phyloP scores from a whole-genome alignment of 2,797 vertebrate genomes.

The Lepus townsendii region DNA sequence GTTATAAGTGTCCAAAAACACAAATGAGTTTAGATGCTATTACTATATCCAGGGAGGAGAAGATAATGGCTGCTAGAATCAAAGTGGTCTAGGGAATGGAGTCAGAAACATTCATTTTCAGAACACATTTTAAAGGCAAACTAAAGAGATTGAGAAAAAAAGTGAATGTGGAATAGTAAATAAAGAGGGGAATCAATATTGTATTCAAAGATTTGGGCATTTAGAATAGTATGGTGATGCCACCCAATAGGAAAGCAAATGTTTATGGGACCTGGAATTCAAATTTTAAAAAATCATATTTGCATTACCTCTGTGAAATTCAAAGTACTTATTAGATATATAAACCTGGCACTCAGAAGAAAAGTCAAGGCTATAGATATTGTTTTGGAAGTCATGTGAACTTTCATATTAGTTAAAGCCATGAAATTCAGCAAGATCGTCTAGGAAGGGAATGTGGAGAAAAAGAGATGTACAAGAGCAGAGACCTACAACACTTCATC shows the following conservation, averaged over 20 bases:
- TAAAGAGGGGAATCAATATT: not conserved
- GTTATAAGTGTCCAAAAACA: not conserved
- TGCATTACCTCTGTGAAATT: not conserved
- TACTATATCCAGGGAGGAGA: not conserved
- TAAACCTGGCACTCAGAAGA: not conserved
- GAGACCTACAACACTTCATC: not conserved
- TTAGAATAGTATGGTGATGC: not conserved
- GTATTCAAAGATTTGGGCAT: not conserved
- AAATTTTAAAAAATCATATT: constrained; percentile 36
- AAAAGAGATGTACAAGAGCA: not conserved
- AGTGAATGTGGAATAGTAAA: not conserved
- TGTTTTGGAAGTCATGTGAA: not conserved
- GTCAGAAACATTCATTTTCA: not conserved
- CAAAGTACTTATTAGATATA: not conserved
- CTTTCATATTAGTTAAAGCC: not conserved
- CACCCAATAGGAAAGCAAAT: constrained; percentile 1
- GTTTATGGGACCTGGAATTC: not conserved
- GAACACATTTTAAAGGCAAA: not conserved
- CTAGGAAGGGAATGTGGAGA: not conserved
- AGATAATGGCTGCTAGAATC: not conserved
- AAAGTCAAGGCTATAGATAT: not conserved
- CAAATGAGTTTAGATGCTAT: not conserved
- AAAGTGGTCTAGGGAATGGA: not conserved
- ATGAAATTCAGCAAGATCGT: not conserved
- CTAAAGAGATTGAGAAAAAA: not conserved